Evolutionary conservation across 1,140 invertebrate genomes (phyloP).

Genomic region (Brachionus rubens): DNA sequence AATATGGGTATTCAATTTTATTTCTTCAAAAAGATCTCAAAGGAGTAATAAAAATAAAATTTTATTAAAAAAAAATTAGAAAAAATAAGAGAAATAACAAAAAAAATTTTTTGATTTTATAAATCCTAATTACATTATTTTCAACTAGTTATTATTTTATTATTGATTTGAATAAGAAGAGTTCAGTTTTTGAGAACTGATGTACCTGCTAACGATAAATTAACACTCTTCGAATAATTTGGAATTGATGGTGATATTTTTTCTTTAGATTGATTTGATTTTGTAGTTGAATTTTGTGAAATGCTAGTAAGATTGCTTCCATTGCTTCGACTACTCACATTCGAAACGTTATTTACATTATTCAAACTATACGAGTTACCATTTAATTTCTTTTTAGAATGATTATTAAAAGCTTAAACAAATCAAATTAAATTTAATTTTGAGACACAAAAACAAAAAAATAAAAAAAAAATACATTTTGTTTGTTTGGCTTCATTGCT

Average conservation of each 20-base stretch:
- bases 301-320: neutral
- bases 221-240: constrained; percentile 16
- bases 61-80: too few relatives aligned
- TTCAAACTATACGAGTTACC: constrained; percentile 5
- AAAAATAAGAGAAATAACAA: too few relatives aligned
- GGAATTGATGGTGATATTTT: neutral
- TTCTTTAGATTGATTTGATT: neutral
- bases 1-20: too few relatives aligned
- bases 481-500: neutral
- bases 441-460: neutral
- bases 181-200: constrained; percentile 10
- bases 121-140: too few relatives aligned
- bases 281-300: neutral
- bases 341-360: constrained; percentile 6
- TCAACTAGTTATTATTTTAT: neutral
- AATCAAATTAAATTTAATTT: neutral
- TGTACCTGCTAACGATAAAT: constrained; percentile 12
- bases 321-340: neutral
- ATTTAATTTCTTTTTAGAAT: neutral
- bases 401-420: neutral
- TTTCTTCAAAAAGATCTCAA: too few relatives aligned
- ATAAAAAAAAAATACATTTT: neutral
- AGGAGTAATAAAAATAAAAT: too few relatives aligned
- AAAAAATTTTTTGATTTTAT: too few relatives aligned
- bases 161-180: neutral